These are phyloP conservation scores for Aphelocoma coerulescens DNA, from an alignment of 2,113 vertebrate genomes.

Conservation along the genomic window DNA sequence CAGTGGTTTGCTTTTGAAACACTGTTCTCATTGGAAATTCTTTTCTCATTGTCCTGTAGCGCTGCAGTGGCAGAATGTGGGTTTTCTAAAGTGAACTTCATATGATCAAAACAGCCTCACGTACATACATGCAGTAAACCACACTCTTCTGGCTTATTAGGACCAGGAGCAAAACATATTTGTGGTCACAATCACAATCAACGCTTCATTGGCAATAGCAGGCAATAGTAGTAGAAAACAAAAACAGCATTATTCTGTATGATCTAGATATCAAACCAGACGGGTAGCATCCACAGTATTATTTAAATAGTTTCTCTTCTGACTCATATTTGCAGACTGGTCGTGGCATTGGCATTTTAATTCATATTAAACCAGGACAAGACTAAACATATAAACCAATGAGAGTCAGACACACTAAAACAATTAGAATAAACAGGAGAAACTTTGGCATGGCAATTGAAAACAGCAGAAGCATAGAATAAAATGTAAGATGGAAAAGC, in stretches of 20 bases:
- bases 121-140: slow-evolving; percentile 60
- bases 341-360: slow-evolving; percentile 33
- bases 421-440: slow-evolving; percentile 61
- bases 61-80: slow-evolving; percentile 48
- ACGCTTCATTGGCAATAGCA: slow-evolving; percentile 33
- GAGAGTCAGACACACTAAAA: slow-evolving; percentile 48
- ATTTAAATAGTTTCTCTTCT: slow-evolving; percentile 51
- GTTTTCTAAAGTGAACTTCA: slow-evolving; percentile 43
- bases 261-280: slow-evolving; percentile 56
- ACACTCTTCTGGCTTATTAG: slow-evolving; percentile 14
- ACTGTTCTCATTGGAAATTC: slow-evolving; percentile 44
- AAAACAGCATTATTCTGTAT: slow-evolving; percentile 23
- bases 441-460: slow-evolving; percentile 41
- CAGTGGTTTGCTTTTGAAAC: slow-evolving; percentile 30
- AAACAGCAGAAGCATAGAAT: slow-evolving; percentile 51
- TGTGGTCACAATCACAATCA: slow-evolving; percentile 56
- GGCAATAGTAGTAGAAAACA: slow-evolving; percentile 42
- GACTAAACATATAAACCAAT: slow-evolving; percentile 62
- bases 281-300: not conserved
- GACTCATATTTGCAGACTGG: slow-evolving; percentile 46
- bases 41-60: slow-evolving; percentile 51
- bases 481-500: slow-evolving; percentile 44
- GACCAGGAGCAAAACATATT: slow-evolving; percentile 46
- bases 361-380: slow-evolving; percentile 54
- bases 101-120: slow-evolving; percentile 56